Evolutionary conservation across 1,140 invertebrate genomes (phyloP), one percentile per base, ranked within the genome.

Genomic region (Aphis craccivora): DNA sequence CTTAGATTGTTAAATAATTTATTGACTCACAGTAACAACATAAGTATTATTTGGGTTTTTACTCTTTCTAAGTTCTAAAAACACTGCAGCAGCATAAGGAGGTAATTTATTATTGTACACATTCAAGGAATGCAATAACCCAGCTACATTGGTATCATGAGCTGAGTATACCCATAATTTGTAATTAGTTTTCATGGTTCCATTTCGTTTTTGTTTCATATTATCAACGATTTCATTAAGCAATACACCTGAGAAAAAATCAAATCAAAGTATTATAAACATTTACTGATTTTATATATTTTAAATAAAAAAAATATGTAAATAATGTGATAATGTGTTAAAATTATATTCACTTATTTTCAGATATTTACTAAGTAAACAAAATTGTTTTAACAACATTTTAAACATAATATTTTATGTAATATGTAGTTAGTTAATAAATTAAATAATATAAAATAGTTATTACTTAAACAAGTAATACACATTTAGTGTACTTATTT

Each of bases 101-200:
- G 98, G 98, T 94, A 96, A 96, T 91, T 97, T 97, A 8, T 95
- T 95, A 93, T 98, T 96, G 95, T 97, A 99, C 9, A 98, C 94
- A 30, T 96, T 94, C 45, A 94, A 84, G n/a, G 93, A 81, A 81
- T 90, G 87, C 83, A 94, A 91, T 48, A 94, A 40, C 1, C 76
- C 93, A 35, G 90, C 84, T 30, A 94, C 88, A 55, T 76, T 94
- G 9, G 93, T 83, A 95, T 99, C 98, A 95, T 99, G 98, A 40
- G 96, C 97, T 94, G 97, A 98, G 94, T 97, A 98, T 37, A 98
- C 96, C 94, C 96, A 96, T 84, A 98, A 94, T 94, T 97, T 97
- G 48, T 96, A 95, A 94, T 96, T 94, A 6, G 96, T 96, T 2
- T 94, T 94, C 43, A 96, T 94, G 89, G 93, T 93, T 37, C 94